phyloP scores from a whole-genome alignment of 2,113 vertebrate genomes.

The Mustelus asterias region DNA sequence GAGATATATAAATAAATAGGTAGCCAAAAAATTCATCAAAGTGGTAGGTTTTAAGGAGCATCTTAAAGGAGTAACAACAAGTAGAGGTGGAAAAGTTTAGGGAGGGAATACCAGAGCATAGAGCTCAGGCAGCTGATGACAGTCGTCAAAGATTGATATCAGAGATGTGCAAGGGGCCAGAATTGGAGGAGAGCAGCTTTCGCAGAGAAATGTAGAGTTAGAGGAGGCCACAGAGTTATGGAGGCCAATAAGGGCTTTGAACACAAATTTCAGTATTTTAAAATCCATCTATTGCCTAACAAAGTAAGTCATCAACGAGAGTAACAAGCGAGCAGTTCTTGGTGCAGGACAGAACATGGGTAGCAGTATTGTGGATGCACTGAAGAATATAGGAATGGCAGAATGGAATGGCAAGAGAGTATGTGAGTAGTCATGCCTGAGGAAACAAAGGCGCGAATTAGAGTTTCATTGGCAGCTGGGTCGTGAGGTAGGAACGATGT shows the following conservation, averaged over 20 bases:
- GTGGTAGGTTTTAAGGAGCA: background rate
- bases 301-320: background rate
- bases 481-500: background rate
- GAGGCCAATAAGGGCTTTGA: background rate
- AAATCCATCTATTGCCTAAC: background rate
- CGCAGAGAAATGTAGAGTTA: background rate
- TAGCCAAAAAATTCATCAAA: background rate
- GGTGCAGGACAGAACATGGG: background rate
- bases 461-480: background rate
- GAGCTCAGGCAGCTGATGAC: background rate
- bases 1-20: background rate
- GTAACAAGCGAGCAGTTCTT: background rate
- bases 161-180: background rate
- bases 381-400: background rate
- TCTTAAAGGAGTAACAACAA: background rate
- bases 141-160: background rate
- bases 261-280: background rate
- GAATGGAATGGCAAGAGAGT: background rate
- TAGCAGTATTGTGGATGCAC: background rate
- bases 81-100: background rate
- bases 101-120: background rate
- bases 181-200: background rate
- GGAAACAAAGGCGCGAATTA: background rate
- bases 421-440: background rate
- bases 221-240: background rate